phyloP scores from a whole-genome alignment of 1,140 invertebrate species.

The Pinna nobilis region DNA sequence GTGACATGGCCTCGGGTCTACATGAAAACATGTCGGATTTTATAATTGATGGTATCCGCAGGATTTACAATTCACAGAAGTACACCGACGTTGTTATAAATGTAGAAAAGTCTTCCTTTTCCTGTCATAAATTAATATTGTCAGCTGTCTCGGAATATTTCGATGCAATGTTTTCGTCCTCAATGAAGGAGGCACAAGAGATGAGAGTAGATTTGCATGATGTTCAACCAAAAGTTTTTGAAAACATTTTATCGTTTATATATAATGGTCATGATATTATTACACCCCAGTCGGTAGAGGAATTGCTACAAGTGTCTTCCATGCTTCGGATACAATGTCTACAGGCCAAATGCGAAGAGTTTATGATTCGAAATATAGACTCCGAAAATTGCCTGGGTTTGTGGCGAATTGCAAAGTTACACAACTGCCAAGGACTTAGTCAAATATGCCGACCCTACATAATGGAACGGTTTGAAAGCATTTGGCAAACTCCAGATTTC shows the following conservation, averaged over 20 bases:
- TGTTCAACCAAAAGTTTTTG: slow-evolving; percentile 18
- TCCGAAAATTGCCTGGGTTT: slow-evolving; percentile 33
- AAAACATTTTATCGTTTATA: slow-evolving; percentile 30
- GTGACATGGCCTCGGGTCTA: background rate
- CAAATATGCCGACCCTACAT: slow-evolving; percentile 18
- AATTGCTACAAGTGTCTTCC: slow-evolving; percentile 22
- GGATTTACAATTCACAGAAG: slow-evolving; percentile 20
- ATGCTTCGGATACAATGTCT: slow-evolving; percentile 35
- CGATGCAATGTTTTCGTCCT: slow-evolving; percentile 45
- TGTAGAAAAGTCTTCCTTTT: slow-evolving; percentile 33
- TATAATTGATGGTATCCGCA: slow-evolving; percentile 13
- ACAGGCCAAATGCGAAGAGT: slow-evolving; percentile 33
- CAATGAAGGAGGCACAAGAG: slow-evolving; percentile 33
- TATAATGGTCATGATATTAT: slow-evolving; percentile 31
- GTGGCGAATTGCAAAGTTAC: slow-evolving; percentile 26
- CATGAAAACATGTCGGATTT: background rate
- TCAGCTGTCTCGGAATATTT: slow-evolving; percentile 38
- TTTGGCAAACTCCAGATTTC: slow-evolving; percentile 24
- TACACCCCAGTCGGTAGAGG: slow-evolving; percentile 25
- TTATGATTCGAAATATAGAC: slow-evolving; percentile 34
- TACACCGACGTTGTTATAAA: slow-evolving; percentile 35
- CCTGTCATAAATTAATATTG: slow-evolving; percentile 38
- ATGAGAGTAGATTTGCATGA: slow-evolving; percentile 31
- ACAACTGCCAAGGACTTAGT: slow-evolving; percentile 2
- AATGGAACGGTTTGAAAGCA: slow-evolving; percentile 15